Percentiles rank a stretch among this genome's conserved stretches.
Evolutionary conservation across 2,797 vertebrate species (phyloP).

Genomic region (Myiotriccus ornatus): DNA sequence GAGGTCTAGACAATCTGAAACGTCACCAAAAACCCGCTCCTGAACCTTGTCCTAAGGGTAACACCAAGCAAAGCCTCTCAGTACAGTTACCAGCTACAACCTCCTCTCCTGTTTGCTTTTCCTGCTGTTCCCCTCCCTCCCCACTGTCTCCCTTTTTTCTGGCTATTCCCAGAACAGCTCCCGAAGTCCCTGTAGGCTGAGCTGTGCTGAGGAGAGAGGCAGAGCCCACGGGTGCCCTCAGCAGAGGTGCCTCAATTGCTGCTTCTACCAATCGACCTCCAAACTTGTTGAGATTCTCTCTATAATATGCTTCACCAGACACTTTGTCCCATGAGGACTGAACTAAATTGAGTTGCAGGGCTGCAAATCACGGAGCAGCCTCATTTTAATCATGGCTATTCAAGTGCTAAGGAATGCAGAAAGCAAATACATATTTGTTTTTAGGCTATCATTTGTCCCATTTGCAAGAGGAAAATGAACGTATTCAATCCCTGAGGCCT

Average conservation of each 20-base stretch:
- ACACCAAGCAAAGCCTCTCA: not conserved
- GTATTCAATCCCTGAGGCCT: not conserved
- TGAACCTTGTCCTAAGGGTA: not conserved
- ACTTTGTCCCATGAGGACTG: slow-evolving; percentile 15
- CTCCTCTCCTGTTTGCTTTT: not conserved
- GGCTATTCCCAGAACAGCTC: not conserved
- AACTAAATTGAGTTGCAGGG: slow-evolving; percentile 12
- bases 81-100: not conserved
- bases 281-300: slow-evolving; percentile 25
- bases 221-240: not conserved
- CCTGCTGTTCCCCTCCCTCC: not conserved
- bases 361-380: slow-evolving; percentile 37
- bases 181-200: not conserved
- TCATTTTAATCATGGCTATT: slow-evolving; percentile 40
- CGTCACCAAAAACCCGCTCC: not conserved
- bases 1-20: not conserved
- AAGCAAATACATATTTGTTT: slow-evolving; percentile 49
- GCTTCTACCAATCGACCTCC: not conserved
- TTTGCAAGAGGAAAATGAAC: slow-evolving; percentile 16
- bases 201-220: not conserved
- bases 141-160: not conserved
- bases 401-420: slow-evolving; percentile 45
- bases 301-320: slow-evolving; percentile 24
- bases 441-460: not conserved
- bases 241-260: not conserved